Evolutionary conservation across 2,113 vertebrate species (phyloP).

Genomic region (Pseudopodoces humilis): DNA sequence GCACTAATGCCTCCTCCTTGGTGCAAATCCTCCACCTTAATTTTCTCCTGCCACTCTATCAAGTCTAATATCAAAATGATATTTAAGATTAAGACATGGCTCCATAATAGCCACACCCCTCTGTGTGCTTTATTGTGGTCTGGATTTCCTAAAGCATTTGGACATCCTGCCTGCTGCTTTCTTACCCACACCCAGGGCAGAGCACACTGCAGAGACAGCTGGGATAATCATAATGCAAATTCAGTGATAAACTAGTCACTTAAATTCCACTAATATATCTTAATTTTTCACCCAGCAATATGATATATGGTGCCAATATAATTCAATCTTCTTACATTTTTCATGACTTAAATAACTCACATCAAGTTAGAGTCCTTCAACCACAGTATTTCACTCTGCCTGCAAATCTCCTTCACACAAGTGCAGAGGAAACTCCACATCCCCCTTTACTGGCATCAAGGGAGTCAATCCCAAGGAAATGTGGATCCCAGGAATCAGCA

Average conservation of each 20-base stretch:
- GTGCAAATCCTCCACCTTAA: not conserved
- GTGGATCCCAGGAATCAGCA: not conserved
- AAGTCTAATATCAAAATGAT: not conserved
- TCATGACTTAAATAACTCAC: constrained; percentile 64
- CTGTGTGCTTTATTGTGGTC: not conserved
- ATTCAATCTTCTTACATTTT: constrained; percentile 65
- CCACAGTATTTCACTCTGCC: not conserved
- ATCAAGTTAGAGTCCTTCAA: not conserved
- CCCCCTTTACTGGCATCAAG: not conserved
- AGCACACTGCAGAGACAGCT: not conserved
- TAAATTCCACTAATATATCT: constrained; percentile 57
- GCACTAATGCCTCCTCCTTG: not conserved
- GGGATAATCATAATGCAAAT: constrained; percentile 22
- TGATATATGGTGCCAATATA: constrained; percentile 39
- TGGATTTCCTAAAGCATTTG: not conserved
- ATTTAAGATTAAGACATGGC: not conserved
- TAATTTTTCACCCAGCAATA: constrained; percentile 60
- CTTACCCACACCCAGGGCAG: not conserved
- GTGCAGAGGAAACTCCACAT: not conserved
- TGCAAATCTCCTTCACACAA: not conserved
- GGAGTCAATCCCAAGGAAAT: not conserved
- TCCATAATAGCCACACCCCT: not conserved
- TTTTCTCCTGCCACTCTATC: not conserved
- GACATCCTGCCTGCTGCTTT: not conserved
- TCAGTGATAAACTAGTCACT: constrained; percentile 12